A percentile compares a stretch with the other conserved stretches of the same genome.
phyloP scores from a whole-genome alignment of 2,797 vertebrate genomes.

The Parauchenoglanis ngamensis region DNA sequence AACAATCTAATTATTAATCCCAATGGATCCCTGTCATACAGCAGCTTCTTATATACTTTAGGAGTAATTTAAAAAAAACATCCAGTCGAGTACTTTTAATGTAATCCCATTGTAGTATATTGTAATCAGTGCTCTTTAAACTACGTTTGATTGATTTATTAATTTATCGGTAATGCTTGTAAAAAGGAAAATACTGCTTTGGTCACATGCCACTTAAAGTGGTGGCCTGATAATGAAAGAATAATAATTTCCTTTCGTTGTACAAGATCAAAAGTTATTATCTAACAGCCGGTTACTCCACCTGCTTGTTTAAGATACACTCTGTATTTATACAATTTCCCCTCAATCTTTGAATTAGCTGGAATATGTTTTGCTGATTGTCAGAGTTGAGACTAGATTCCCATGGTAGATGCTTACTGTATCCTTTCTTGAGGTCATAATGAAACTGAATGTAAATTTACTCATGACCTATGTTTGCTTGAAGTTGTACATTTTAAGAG shows the following conservation, averaged over 20 bases:
- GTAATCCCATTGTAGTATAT: neutral
- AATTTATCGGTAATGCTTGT: neutral
- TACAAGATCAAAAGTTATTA: slow-evolving; percentile 43
- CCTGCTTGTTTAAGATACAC: slow-evolving; percentile 45
- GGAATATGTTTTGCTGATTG: slow-evolving; percentile 24
- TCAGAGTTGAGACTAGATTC: slow-evolving; percentile 31
- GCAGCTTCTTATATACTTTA: neutral
- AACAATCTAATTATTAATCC: neutral
- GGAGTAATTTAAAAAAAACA: neutral
- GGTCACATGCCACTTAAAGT: neutral
- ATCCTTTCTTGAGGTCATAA: neutral
- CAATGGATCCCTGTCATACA: neutral
- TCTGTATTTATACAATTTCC: slow-evolving; percentile 31
- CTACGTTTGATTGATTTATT: neutral
- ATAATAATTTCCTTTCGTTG: slow-evolving; percentile 32
- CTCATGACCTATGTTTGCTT: neutral
- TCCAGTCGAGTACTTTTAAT: neutral
- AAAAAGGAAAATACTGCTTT: slow-evolving; percentile 8
- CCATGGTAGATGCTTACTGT: neutral
- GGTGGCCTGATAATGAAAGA: neutral
- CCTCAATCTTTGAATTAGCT: slow-evolving; percentile 26
- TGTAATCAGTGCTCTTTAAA: neutral
- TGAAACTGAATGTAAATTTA: slow-evolving; percentile 15
- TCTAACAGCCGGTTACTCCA: slow-evolving; percentile 37
- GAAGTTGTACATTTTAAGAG: slow-evolving; percentile 38